phyloP scores from a whole-genome alignment of 2,113 vertebrate genomes.

The Anoura caudifer region DNA sequence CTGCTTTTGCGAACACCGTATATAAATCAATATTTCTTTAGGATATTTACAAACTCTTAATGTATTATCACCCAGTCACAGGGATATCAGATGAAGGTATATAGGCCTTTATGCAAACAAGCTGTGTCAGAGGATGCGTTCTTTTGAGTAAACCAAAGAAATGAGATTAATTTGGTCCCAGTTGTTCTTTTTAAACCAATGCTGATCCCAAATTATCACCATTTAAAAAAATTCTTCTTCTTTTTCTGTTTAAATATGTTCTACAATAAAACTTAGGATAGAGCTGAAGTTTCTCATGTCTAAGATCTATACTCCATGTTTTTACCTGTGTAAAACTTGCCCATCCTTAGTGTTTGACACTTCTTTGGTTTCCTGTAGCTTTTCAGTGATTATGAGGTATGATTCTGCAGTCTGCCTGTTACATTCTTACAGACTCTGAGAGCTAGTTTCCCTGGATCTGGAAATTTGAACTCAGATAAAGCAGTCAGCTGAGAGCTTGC shows the following conservation, averaged over 20 bases:
- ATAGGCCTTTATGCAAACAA: not conserved
- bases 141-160: not conserved
- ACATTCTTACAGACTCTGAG: not conserved
- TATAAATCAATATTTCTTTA: not conserved
- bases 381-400: not conserved
- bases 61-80: not conserved
- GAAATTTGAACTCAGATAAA: not conserved
- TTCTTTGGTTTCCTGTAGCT: not conserved
- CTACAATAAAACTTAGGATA: not conserved
- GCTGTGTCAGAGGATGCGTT: not conserved
- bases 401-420: not conserved
- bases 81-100: not conserved
- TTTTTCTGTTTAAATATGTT: constrained; percentile 3
- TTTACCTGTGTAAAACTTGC: not conserved
- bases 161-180: not conserved
- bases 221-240: not conserved
- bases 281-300: not conserved
- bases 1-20: not conserved
- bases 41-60: not conserved
- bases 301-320: not conserved
- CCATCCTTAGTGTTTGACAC: not conserved
- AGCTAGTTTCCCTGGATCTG: not conserved
- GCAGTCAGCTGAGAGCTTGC: not conserved
- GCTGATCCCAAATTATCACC: not conserved
- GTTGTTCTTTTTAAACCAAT: not conserved